Conservation (phyloP, 2,888 invertebrate species). For the Diplolepis rosae region DNA sequence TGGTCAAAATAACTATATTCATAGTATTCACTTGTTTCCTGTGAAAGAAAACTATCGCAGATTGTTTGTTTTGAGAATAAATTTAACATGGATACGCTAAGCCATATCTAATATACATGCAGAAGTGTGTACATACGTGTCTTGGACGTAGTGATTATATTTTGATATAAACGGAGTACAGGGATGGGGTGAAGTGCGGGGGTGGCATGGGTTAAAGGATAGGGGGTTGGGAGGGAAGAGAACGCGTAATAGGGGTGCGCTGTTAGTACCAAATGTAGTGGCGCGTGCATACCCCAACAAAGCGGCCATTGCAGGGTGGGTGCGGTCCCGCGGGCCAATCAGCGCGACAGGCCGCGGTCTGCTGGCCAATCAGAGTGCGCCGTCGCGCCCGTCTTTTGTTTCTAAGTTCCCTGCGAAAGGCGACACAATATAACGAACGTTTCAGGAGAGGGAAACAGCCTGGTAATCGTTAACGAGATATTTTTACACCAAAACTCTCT, state of each 20-base stretch:
- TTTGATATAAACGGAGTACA: conserved; percentile 60
- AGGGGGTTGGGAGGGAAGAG: conserved; percentile 46
- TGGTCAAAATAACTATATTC: too few relatives aligned
- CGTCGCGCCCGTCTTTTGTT: conserved; percentile 69
- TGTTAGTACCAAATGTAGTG: conserved; percentile 46
- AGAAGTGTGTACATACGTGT: conserved; percentile 35
- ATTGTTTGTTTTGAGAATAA: too few relatives aligned
- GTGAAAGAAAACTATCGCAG: too few relatives aligned
- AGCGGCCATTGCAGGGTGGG: conserved; percentile 74
- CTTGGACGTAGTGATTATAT: conserved; percentile 57
- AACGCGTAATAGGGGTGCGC: conserved; percentile 43
- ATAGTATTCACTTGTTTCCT: too few relatives aligned
- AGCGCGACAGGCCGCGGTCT: conserved; percentile 66
- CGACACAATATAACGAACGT: conserved; percentile 70
- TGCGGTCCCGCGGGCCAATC: conserved; percentile 72
- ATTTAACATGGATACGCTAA: too few relatives aligned
- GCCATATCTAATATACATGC: background rate
- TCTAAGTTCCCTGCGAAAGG: conserved; percentile 64
- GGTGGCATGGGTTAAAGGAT: conserved; percentile 44
- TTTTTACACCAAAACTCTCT: conserved; percentile 57
- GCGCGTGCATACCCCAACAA: conserved; percentile 63
- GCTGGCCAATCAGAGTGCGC: conserved; percentile 69
- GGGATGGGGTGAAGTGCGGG: conserved; percentile 45
- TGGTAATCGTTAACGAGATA: conserved; percentile 71
- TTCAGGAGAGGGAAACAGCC: conserved; percentile 44